Evolutionary conservation across 2,113 vertebrate genomes (phyloP), one percentile per base, ranked within the genome.

Genomic region (Silurus meridionalis): DNA sequence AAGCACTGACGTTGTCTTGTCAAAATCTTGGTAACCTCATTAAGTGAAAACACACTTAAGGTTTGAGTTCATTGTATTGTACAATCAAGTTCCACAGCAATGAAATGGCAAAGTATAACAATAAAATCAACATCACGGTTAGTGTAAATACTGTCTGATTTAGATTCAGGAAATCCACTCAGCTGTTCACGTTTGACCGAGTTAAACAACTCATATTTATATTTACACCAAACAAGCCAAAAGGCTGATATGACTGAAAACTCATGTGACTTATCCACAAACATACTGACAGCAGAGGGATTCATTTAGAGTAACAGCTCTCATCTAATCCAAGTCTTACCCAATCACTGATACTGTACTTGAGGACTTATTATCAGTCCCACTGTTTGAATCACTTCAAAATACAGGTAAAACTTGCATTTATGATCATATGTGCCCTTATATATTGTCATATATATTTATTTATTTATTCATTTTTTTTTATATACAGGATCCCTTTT

Each of bases 111-210:
- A 85, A 87, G 55, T 85, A 64, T 86, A 86, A 83, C 14, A 78
- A 89, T 72, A 88, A 86, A 88, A 55, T 15, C 74, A 63, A 48
- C 71, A 85, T 82, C 79, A 71, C 53, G 23, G 77, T 71, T 86
- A 83, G 52, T 82, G 72, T 79, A 60, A 75, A 82, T 84, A 80
- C 48, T 71, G 60, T 80, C 78, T 3, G 19, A 17, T 85, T 81
- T 57, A 86, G 55, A 75, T 28, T 53, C 83, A 28, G 58, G 75
- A 89, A 83, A 88, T 79, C 60, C 88, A 84, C 7, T 71, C n/a
- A 78, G 78, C 64, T 82, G 78, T 81, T 37, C 4, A 60, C 17
- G 37, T 37, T 80, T 80, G 5, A 4, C 77, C 9, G 13, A 79
- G 52, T 79, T 28, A 79, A 80, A 89, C 84, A 37, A 57, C 53